These are phyloP conservation scores for Nautilus pompilius DNA, from an alignment of 1,140 invertebrate species.

Conservation along the genomic window DNA sequence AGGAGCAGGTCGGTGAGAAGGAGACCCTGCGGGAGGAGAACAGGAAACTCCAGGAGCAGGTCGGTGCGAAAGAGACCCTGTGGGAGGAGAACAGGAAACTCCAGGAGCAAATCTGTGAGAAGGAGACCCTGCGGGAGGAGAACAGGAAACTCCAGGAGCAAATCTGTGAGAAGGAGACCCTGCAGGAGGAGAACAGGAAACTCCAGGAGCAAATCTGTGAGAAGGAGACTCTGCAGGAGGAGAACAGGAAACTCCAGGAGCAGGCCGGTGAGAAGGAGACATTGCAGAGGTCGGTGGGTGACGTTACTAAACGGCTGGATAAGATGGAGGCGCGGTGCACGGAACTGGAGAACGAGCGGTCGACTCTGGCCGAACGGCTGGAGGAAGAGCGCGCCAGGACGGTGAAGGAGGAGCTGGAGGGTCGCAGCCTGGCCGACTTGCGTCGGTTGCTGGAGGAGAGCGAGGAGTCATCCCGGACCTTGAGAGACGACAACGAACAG, in stretches of 20 bases:
- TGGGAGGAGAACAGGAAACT: constrained; percentile 32
- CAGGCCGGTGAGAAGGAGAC: neutral
- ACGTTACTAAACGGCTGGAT: constrained; percentile 54
- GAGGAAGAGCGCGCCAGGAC: constrained; percentile 15
- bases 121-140: constrained; percentile 14
- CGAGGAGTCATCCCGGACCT: constrained; percentile 77
- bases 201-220: neutral
- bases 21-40: neutral
- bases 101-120: neutral
- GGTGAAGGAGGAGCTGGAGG: constrained; percentile 22
- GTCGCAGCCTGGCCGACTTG: constrained; percentile 18
- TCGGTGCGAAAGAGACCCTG: neutral
- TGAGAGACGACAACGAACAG: constrained; percentile 95
- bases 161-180: neutral
- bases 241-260: constrained; percentile 23
- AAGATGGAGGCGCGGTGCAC: constrained; percentile 31
- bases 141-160: constrained; percentile 22
- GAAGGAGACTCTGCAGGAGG: neutral
- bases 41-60: constrained; percentile 23
- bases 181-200: constrained; percentile 35
- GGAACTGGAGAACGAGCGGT: constrained; percentile 29
- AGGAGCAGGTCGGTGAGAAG: constrained; percentile 6
- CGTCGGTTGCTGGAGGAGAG: constrained; percentile 18
- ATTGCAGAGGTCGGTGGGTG: constrained; percentile 24
- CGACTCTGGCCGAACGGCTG: constrained; percentile 15